Evolutionary conservation across 2,888 invertebrate genomes (phyloP).

Genomic region (Sarcophaga rosellei): DNA sequence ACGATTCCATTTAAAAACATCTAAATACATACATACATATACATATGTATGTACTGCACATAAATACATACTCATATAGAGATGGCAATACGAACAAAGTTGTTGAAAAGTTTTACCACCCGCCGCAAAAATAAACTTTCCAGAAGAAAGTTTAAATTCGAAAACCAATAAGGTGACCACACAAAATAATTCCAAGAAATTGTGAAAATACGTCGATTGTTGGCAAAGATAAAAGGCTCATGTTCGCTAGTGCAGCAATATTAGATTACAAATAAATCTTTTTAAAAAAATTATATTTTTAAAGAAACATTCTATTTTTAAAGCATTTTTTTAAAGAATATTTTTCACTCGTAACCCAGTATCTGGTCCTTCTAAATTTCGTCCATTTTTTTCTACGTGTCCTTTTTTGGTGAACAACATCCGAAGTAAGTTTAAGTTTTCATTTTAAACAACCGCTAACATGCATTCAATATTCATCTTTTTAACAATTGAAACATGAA

Average conservation of each 20-base stretch:
- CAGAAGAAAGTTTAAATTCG: slow-evolving; percentile 14
- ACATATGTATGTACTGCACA: background rate
- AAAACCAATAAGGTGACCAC: slow-evolving; percentile 42
- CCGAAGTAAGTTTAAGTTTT: slow-evolving; percentile 50
- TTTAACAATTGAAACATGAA: slow-evolving; percentile 24
- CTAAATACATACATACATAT: background rate
- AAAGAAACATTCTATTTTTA: too few relatives aligned
- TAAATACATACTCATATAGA: background rate
- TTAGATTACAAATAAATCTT: too few relatives aligned
- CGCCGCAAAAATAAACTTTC: slow-evolving; percentile 23
- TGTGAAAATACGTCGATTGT: too few relatives aligned
- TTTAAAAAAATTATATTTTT: too few relatives aligned
- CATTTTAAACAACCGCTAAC: slow-evolving; percentile 57
- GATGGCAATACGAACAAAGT: slow-evolving; percentile 33
- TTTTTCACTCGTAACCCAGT: too few relatives aligned
- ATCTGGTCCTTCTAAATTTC: slow-evolving; percentile 39
- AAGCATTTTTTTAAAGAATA: too few relatives aligned
- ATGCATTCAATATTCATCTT: slow-evolving; percentile 61
- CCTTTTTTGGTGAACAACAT: background rate
- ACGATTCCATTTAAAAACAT: too few relatives aligned
- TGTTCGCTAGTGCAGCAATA: too few relatives aligned
- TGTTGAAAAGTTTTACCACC: slow-evolving; percentile 46
- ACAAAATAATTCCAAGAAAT: background rate
- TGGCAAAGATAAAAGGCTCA: too few relatives aligned
- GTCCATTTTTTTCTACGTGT: background rate